Evolutionary conservation across 2,113 vertebrate species (phyloP).

Genomic region (Pygoscelis adeliae): DNA sequence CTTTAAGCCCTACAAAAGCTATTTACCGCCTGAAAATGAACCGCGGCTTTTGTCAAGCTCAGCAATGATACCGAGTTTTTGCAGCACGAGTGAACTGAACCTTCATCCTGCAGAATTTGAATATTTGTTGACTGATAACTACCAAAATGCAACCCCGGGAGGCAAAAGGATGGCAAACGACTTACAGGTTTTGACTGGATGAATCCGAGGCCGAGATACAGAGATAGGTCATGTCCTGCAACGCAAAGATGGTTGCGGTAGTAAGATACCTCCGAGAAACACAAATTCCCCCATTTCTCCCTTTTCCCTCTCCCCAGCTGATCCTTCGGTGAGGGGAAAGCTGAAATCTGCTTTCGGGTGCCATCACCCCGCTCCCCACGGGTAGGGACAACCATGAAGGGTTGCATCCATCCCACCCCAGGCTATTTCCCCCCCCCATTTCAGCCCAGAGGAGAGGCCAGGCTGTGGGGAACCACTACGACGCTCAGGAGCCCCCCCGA

Average conservation of each 20-base stretch:
- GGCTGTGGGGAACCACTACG: accelerated
- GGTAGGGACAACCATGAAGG: neutral
- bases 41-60: neutral
- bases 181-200: conserved; percentile 87
- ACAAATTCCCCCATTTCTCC: neutral
- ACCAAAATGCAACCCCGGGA: neutral
- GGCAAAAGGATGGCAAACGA: neutral
- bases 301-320: neutral
- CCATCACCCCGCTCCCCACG: accelerated
- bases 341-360: accelerated
- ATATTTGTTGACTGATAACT: neutral
- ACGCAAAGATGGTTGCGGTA: neutral
- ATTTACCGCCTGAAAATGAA: neutral
- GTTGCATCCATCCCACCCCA: neutral
- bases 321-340: neutral
- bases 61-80: neutral
- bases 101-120: neutral
- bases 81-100: neutral
- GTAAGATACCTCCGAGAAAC: neutral
- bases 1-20: neutral
- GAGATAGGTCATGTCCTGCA: conserved; percentile 87
- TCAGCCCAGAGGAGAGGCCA: neutral
- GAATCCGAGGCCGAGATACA: conserved; percentile 87
- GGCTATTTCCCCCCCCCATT: neutral
- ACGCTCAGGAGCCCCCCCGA: neutral